Conservation (phyloP, 2,113 vertebrate genomes). For the Campylorhamphus procurvoides region DNA sequence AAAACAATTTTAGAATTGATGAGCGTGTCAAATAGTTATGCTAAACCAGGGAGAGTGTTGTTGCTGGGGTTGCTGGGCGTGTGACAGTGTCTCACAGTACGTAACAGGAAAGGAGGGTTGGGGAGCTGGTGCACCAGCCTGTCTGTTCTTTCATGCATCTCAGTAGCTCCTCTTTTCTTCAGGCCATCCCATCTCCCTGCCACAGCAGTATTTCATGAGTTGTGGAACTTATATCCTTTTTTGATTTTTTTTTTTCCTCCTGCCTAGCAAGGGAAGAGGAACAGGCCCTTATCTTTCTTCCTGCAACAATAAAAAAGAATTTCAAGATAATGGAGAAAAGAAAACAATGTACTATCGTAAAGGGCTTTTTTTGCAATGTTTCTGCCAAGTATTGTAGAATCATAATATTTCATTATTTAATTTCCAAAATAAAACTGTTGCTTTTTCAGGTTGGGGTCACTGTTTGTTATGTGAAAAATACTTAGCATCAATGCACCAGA, state of each 20-base stretch:
- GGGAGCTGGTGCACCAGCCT: fast-evolving
- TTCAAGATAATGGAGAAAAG: neutral
- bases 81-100: neutral
- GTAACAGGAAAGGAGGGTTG: neutral
- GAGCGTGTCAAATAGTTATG: neutral
- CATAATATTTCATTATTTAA: neutral
- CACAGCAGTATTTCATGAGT: neutral
- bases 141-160: neutral
- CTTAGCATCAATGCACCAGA: neutral
- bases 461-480: neutral
- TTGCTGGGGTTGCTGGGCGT: neutral
- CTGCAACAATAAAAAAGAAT: neutral
- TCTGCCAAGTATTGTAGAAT: neutral
- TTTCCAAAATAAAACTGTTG: neutral
- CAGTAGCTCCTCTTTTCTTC: neutral
- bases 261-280: neutral
- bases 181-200: neutral
- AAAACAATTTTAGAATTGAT: neutral
- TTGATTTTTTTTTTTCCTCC: neutral
- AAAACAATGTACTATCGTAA: neutral
- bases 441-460: neutral
- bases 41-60: fast-evolving
- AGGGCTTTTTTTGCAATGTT: neutral
- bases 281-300: neutral
- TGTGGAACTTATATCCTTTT: neutral